Conservation (phyloP, 2,888 invertebrate genomes). For the Deilephila porcellus region DNA sequence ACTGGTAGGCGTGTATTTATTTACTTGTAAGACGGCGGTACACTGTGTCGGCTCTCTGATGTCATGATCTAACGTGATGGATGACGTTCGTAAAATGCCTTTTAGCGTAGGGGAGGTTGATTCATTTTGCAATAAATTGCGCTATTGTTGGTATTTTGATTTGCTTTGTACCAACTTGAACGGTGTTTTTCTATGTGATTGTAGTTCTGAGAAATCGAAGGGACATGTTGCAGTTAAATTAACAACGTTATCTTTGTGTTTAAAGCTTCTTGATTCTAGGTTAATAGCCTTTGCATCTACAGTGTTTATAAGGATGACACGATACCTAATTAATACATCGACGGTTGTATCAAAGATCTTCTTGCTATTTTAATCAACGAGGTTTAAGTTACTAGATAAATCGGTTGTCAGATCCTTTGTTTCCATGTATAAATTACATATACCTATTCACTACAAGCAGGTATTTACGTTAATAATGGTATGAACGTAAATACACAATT, state of each 20-base stretch:
- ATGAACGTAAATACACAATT: too few species aligned
- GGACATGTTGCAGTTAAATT: neutral
- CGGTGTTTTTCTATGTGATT: neutral
- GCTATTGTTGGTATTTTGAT: slow-evolving; percentile 14
- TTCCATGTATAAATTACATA: too few species aligned
- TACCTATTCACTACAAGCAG: too few species aligned
- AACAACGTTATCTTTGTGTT: slow-evolving; percentile 6
- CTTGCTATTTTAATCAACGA: neutral
- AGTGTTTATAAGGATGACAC: slow-evolving; percentile 4
- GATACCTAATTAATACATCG: slow-evolving; percentile 5
- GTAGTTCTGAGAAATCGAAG: neutral
- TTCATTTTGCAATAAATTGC: slow-evolving; percentile 16
- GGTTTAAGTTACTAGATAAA: neutral
- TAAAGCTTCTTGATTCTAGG: slow-evolving; percentile 14
- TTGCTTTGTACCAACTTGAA: slow-evolving; percentile 14
- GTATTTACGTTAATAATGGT: too few species aligned
- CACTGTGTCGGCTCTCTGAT: slow-evolving; percentile 24
- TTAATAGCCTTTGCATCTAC: neutral
- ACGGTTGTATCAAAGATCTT: neutral
- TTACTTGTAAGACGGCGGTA: neutral
- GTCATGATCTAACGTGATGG: slow-evolving; percentile 25
- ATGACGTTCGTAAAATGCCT: slow-evolving; percentile 21
- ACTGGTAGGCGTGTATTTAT: slow-evolving; percentile 22
- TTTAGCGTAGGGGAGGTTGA: slow-evolving; percentile 12
- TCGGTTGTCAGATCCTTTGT: neutral